Evolutionary conservation across 23 tunicate genomes (phyloP).

Genomic region (Trididemnum clinides): DNA sequence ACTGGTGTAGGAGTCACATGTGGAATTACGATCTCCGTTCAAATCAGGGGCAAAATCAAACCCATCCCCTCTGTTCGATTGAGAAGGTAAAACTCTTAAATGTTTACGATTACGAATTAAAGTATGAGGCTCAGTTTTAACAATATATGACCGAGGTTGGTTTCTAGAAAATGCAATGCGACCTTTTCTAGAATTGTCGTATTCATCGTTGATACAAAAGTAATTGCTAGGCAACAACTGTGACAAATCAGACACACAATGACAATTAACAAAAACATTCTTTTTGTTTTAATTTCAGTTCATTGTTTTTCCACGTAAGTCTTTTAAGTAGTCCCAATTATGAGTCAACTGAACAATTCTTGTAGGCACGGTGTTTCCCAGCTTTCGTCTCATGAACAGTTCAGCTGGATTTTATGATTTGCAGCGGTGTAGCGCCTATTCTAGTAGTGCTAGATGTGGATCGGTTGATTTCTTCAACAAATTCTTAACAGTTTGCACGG

Average conservation of each 20-base stretch:
- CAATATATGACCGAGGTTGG: conserved; percentile 3
- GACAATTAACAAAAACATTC: background rate
- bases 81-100: background rate
- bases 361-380: background rate
- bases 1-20: too few species aligned
- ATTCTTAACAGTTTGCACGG: conserved; percentile 42
- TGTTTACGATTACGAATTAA: conserved; percentile 14
- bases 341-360: background rate
- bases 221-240: background rate
- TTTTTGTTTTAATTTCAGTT: background rate
- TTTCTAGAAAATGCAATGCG: background rate
- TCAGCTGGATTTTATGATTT: conserved; percentile 8
- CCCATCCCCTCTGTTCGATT: background rate
- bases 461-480: conserved; percentile 35
- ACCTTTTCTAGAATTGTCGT: background rate
- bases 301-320: background rate
- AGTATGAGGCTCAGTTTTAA: background rate
- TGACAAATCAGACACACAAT: conserved; percentile 1
- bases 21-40: too few species aligned
- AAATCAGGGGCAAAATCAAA: too few species aligned
- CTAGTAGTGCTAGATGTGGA: conserved; percentile 24
- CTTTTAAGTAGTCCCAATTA: background rate
- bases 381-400: conserved; percentile 7
- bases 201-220: background rate
- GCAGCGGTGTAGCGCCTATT: conserved; percentile 16